A percentile compares a stretch with the other conserved stretches of the same genome.
Conservation (phyloP, 92 coral and sea anemone species). For the Heteractis magnifica region DNA sequence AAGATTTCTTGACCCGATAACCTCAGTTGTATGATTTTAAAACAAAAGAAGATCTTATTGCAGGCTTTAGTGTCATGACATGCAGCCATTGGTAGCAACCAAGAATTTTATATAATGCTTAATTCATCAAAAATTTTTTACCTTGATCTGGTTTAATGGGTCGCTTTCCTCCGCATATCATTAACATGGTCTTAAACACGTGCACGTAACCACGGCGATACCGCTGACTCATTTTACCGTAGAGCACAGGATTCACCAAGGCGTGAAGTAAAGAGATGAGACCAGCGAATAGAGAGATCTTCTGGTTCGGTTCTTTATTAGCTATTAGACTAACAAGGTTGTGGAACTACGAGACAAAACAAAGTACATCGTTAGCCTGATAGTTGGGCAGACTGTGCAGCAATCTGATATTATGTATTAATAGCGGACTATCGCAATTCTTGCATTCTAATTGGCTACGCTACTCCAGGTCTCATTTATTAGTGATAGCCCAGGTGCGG, state of each 20-base stretch:
- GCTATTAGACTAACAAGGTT: constrained; percentile 73
- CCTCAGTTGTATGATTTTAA: too few species aligned
- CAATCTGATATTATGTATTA: background rate
- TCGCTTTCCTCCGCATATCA: constrained; percentile 60
- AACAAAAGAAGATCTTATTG: too few species aligned
- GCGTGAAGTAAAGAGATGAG: constrained; percentile 79
- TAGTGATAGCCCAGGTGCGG: too few species aligned
- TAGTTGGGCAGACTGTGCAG: background rate
- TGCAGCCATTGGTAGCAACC: too few species aligned
- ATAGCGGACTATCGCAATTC: too few species aligned
- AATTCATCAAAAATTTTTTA: background rate
- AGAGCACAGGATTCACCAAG: constrained; percentile 81
- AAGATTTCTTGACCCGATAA: too few species aligned
- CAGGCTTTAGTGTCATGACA: too few species aligned
- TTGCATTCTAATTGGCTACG: too few species aligned
- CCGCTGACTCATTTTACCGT: constrained; percentile 88
- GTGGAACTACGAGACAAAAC: constrained; percentile 52
- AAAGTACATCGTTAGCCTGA: background rate
- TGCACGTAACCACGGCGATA: constrained; percentile 76
- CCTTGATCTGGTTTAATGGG: constrained; percentile 27
- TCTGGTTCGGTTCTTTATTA: constrained; percentile 49
- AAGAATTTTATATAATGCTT: background rate
- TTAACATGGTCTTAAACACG: constrained; percentile 54
- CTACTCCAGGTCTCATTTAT: too few species aligned
- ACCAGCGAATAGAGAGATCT: constrained; percentile 63